phyloP scores from a whole-genome alignment of 2,113 vertebrate species.

The Misgurnus mizolepis region DNA sequence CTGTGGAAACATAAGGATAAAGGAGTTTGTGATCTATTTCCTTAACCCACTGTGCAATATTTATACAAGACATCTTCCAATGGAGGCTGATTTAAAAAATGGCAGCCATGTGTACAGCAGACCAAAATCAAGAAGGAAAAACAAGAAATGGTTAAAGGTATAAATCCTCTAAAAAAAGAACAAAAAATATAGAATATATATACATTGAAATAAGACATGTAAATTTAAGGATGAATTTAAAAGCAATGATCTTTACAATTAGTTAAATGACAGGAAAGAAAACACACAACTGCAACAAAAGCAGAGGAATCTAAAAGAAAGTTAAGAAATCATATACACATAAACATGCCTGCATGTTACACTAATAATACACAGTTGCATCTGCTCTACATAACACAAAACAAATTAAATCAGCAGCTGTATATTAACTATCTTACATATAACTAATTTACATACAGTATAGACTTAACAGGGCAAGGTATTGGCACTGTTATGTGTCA shows the following conservation, averaged over 20 bases:
- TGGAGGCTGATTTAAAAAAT: background rate
- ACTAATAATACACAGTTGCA: slow-evolving; percentile 62
- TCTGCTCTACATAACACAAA: slow-evolving; percentile 66
- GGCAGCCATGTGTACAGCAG: slow-evolving; percentile 3
- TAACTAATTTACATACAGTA: background rate
- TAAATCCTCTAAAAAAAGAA: background rate
- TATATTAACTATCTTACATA: background rate
- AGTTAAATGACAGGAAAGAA: slow-evolving; percentile 7
- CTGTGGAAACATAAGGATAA: slow-evolving; percentile 19
- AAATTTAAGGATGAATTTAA: background rate
- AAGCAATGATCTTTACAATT: slow-evolving; percentile 27
- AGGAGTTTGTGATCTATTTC: slow-evolving; percentile 25
- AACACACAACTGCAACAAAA: background rate
- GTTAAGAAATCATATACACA: slow-evolving; percentile 48
- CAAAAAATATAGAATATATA: no score
- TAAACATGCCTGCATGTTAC: slow-evolving; percentile 89
- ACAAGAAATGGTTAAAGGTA: background rate
- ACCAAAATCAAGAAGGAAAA: slow-evolving; percentile 17
- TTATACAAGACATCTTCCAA: slow-evolving; percentile 8
- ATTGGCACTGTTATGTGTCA: slow-evolving; percentile 76
- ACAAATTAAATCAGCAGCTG: slow-evolving; percentile 31
- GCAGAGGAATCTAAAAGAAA: slow-evolving; percentile 55
- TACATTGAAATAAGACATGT: no score
- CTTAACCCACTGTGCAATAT: slow-evolving; percentile 26
- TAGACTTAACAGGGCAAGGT: slow-evolving; percentile 60